Percentiles rank a stretch among this genome's conserved stretches.
phyloP scores from a whole-genome alignment of 2,113 vertebrate genomes.

The Vidua macroura region DNA sequence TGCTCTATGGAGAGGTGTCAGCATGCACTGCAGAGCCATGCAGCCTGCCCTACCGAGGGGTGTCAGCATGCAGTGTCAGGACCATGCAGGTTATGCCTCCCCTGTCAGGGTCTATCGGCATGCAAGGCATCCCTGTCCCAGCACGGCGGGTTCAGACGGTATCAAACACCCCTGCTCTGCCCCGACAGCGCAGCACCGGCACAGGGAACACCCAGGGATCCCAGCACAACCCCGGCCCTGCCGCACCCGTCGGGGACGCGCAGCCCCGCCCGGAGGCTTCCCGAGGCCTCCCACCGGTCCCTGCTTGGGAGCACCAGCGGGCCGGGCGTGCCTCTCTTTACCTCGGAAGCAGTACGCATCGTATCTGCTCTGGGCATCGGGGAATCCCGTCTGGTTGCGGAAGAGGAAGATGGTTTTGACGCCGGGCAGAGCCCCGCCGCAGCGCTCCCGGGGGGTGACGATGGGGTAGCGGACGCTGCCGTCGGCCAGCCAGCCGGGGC shows the following conservation, averaged over 20 bases:
- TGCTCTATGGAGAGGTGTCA: accelerated
- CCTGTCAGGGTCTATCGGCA: neutral
- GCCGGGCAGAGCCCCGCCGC: constrained; percentile 83
- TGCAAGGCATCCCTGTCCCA: neutral
- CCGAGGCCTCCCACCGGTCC: neutral
- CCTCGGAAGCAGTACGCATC: constrained; percentile 92
- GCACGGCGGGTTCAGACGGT: accelerated
- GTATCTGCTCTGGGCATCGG: constrained; percentile 78
- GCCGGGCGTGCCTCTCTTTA: constrained; percentile 32
- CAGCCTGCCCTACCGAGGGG: neutral
- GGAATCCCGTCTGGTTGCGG: constrained; percentile 93
- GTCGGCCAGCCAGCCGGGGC: constrained; percentile 90
- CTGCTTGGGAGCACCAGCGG: accelerated
- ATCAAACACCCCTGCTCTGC: neutral
- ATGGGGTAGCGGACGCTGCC: constrained; percentile 94
- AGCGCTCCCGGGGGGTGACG: constrained; percentile 84
- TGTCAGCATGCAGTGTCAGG: neutral
- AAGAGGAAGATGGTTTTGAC: constrained; percentile 90
- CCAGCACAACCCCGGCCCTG: accelerated
- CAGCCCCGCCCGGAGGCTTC: neutral
- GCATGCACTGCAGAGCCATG: neutral
- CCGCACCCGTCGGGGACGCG: accelerated
- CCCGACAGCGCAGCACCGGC: neutral
- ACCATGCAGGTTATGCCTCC: neutral
- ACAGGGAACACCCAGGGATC: neutral